A percentile compares a stretch with the other conserved stretches of the same genome.
These are phyloP conservation scores for Ceramica pisi DNA, from an alignment of 2,888 invertebrate genomes.

Conservation along the genomic window DNA sequence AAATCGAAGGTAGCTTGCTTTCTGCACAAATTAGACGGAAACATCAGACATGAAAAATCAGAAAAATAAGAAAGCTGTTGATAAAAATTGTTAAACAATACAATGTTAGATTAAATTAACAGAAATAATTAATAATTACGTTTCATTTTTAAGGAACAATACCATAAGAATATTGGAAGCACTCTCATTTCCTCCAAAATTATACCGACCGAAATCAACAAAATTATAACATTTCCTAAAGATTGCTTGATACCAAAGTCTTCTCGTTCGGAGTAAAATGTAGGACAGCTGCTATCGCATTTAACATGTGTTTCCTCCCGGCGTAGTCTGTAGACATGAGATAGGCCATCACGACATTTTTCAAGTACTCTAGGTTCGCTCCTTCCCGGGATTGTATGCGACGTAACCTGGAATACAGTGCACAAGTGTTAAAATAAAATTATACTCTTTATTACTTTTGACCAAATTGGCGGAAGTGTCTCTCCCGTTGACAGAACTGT, in stretches of 20 bases:
- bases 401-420: constrained; percentile 88
- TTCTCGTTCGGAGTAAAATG: constrained; percentile 95
- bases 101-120: neutral
- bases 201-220: neutral
- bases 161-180: constrained; percentile 9
- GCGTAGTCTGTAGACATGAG: constrained; percentile 93
- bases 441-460: too few relatives aligned
- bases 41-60: too few relatives aligned
- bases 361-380: constrained; percentile 97
- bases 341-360: constrained; percentile 97
- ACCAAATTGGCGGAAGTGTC: too few relatives aligned
- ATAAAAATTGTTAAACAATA: too few relatives aligned
- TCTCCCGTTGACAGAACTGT: too few relatives aligned
- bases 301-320: constrained; percentile 95
- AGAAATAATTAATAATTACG: neutral
- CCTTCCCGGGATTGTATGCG: constrained; percentile 95
- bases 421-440: too few relatives aligned
- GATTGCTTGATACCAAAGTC: constrained; percentile 79
- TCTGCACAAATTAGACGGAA: too few relatives aligned
- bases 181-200: neutral
- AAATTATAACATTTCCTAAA: constrained; percentile 57
- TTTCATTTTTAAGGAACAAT: neutral
- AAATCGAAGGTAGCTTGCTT: too few relatives aligned
- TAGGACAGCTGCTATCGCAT: constrained; percentile 96
- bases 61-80: too few relatives aligned